These are phyloP conservation scores for Tolmerus cingulatus DNA, from an alignment of 2,888 invertebrate genomes.

Conservation along the genomic window DNA sequence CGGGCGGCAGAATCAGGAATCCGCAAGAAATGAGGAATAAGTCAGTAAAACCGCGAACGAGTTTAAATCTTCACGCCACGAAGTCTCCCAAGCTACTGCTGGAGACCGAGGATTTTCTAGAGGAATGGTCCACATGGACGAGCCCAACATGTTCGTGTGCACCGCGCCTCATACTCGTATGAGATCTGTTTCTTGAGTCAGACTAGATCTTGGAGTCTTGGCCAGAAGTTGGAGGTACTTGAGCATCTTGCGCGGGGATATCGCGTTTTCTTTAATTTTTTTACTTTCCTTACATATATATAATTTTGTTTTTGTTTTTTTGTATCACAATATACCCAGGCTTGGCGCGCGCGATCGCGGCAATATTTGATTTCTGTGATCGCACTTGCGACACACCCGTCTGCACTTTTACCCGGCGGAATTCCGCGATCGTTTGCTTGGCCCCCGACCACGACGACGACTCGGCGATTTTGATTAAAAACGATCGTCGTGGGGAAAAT, in stretches of 20 bases:
- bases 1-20: neutral
- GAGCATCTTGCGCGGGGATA: neutral
- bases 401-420: neutral
- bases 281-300: neutral
- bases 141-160: neutral
- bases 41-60: constrained; percentile 25
- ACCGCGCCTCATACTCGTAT: neutral
- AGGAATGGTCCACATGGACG: constrained; percentile 36
- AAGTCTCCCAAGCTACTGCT: constrained; percentile 45
- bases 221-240: neutral
- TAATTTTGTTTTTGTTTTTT: neutral
- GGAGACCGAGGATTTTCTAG: constrained; percentile 24
- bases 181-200: constrained; percentile 36
- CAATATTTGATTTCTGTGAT: constrained; percentile 21
- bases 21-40: constrained; percentile 8
- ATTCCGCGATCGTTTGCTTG: constrained; percentile 19
- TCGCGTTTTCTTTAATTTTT: neutral
- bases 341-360: neutral
- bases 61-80: constrained; percentile 44
- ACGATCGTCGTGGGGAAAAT: neutral
- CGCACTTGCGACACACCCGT: constrained; percentile 29
- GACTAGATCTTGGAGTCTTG: constrained; percentile 29
- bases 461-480: constrained; percentile 25
- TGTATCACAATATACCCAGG: neutral
- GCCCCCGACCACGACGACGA: neutral